Percentiles rank a stretch among this genome's conserved stretches.
Evolutionary conservation across 2,113 vertebrate genomes (phyloP).

Genomic region (Zosterops pallidus): DNA sequence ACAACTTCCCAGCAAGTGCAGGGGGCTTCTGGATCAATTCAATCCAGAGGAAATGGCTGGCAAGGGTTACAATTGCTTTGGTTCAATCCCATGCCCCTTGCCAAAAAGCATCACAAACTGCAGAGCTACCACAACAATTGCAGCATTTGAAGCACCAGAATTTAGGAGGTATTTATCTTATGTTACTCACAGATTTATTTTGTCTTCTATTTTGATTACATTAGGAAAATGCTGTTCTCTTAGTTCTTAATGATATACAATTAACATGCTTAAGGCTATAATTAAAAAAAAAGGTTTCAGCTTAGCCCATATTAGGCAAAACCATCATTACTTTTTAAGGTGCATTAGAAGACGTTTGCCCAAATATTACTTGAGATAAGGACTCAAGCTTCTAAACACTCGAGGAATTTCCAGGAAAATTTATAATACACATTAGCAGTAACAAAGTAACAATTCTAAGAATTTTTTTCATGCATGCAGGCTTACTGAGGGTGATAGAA

Average conservation of each 20-base stretch:
- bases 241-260: neutral
- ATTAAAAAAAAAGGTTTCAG: neutral
- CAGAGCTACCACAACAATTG: neutral
- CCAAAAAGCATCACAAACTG: neutral
- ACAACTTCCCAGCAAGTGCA: neutral
- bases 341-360: neutral
- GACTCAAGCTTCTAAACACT: neutral
- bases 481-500: neutral
- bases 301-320: neutral
- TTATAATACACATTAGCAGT: neutral
- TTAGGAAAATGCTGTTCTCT: neutral
- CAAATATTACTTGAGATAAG: neutral
- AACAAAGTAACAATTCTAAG: neutral
- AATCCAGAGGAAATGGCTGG: neutral
- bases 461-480: neutral
- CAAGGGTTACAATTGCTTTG: neutral
- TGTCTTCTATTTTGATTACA: neutral
- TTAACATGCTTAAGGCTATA: neutral
- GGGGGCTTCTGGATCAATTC: fast-evolving
- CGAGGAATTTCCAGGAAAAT: neutral
- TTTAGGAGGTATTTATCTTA: neutral
- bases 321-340: neutral
- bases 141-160: neutral
- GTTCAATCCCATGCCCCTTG: neutral
- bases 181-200: neutral